Conservation (phyloP, 1,140 invertebrate species). For the Cryptotermes secundus region DNA sequence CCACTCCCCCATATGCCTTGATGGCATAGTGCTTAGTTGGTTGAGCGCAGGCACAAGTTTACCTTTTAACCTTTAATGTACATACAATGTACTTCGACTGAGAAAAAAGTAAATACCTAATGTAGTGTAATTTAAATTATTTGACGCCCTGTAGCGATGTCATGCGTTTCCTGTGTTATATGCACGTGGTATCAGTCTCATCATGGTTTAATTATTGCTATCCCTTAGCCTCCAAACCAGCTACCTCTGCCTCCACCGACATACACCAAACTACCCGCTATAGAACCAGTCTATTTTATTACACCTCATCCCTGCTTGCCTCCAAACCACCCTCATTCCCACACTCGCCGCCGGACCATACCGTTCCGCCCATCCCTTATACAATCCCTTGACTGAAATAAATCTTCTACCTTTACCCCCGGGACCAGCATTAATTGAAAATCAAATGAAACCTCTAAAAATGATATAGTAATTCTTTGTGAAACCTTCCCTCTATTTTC, state of each 20-base stretch:
- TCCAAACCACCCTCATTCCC: background rate
- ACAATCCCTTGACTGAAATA: constrained; percentile 21
- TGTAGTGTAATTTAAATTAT: too few species aligned
- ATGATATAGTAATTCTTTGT: constrained; percentile 14
- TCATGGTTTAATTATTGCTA: constrained; percentile 17
- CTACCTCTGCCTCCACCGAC: background rate
- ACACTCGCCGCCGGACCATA: background rate
- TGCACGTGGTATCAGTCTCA: background rate
- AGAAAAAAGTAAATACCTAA: too few species aligned
- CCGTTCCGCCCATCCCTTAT: background rate
- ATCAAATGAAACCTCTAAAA: background rate
- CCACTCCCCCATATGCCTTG: too few species aligned
- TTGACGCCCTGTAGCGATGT: background rate
- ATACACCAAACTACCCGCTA: background rate
- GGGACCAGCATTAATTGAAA: constrained; percentile 22
- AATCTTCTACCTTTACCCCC: background rate
- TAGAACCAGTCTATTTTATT: constrained; percentile 22
- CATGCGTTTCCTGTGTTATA: background rate
- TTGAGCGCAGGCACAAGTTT: too few species aligned
- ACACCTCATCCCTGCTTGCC: background rate
- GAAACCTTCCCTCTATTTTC: background rate
- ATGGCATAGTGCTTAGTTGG: too few species aligned
- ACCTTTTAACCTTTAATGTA: too few species aligned
- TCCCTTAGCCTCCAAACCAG: background rate
- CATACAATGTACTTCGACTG: too few species aligned